Conservation (phyloP, 1,140 invertebrate species). For the Theocolax elegans region DNA sequence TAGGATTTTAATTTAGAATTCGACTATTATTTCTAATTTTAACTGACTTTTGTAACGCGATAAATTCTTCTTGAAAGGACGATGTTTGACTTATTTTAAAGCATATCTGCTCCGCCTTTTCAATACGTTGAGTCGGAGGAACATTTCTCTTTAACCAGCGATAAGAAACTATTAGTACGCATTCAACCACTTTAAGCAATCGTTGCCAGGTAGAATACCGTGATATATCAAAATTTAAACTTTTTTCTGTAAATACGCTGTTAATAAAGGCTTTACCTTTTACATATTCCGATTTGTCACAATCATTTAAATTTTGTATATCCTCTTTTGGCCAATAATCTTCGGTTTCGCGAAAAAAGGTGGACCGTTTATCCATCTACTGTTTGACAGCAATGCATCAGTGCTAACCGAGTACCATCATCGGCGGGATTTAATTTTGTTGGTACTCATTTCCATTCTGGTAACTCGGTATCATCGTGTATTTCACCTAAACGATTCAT, state of each 20-base stretch:
- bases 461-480: neutral
- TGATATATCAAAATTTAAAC: neutral
- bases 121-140: neutral
- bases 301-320: neutral
- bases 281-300: neutral
- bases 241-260: neutral
- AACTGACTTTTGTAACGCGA: neutral
- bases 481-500: neutral
- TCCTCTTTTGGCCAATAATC: neutral
- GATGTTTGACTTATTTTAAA: neutral
- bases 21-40: neutral
- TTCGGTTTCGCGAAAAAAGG: neutral
- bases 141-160: neutral
- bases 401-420: neutral
- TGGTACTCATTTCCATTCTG: neutral
- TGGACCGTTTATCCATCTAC: neutral
- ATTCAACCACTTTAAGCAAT: neutral
- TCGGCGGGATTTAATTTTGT: conserved; percentile 1
- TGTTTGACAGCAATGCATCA: neutral
- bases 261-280: neutral
- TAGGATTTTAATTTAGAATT: neutral
- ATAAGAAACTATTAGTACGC: neutral
- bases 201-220: neutral
- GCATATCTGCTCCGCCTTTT: neutral
- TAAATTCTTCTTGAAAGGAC: neutral